Percentiles rank a stretch among this genome's conserved stretches.
phyloP scores from a whole-genome alignment of 2,113 vertebrate genomes.

The Gnathonemus longibarbis region DNA sequence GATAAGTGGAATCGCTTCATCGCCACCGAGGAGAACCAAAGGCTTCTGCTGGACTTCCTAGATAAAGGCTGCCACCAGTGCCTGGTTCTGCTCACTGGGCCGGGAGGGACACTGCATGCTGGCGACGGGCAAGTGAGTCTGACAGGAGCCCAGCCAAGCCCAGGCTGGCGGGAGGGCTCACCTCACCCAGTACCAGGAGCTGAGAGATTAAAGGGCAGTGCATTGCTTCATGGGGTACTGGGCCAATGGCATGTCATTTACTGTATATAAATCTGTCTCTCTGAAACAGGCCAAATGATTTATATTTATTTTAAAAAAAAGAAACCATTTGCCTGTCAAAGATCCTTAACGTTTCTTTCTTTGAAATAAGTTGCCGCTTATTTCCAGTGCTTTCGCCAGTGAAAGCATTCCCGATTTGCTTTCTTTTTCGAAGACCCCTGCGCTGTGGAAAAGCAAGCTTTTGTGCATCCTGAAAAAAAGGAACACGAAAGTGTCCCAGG shows the following conservation, averaged over 20 bases:
- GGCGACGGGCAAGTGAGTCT: conserved; percentile 57
- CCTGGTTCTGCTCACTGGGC: conserved; percentile 59
- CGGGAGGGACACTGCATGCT: conserved; percentile 59
- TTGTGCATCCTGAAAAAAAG: conserved; percentile 58
- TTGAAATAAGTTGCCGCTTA: conserved; percentile 67
- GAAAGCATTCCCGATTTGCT: conserved; percentile 60
- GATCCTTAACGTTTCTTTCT: conserved; percentile 38
- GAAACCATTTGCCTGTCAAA: neutral
- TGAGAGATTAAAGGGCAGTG: too few relatives aligned
- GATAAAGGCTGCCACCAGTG: conserved; percentile 52
- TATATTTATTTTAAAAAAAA: neutral
- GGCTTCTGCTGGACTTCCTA: conserved; percentile 62
- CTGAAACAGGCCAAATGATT: neutral
- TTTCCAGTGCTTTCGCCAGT: conserved; percentile 63
- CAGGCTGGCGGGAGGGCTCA: neutral
- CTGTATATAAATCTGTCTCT: neutral
- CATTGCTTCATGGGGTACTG: neutral
- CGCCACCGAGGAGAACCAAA: conserved; percentile 66
- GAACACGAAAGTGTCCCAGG: conserved; percentile 34
- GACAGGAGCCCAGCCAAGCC: neutral
- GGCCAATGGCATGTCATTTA: neutral
- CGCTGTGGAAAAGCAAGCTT: conserved; percentile 59
- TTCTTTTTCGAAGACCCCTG: conserved; percentile 45
- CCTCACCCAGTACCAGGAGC: neutral
- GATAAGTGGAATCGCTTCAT: conserved; percentile 75